Conservation (phyloP, 2,797 vertebrate species). For the Rhinogobio ventralis region DNA sequence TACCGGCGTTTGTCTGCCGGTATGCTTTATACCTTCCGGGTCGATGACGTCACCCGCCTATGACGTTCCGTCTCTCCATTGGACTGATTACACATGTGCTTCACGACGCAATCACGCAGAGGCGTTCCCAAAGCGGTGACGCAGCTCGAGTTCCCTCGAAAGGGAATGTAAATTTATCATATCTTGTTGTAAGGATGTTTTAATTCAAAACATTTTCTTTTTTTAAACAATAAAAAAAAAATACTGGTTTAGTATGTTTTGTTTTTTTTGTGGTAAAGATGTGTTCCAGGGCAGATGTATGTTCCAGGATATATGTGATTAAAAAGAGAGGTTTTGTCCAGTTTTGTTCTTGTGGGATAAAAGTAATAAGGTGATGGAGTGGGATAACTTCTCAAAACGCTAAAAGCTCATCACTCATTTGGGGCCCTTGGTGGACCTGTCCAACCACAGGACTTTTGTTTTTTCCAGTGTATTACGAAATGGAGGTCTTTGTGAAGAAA, state of each 20-base stretch:
- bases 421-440: not conserved
- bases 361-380: conserved; percentile 14
- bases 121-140: no score
- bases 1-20: no score
- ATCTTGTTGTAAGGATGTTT: no score
- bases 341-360: not conserved
- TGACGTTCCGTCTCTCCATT: no score
- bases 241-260: not conserved
- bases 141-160: no score
- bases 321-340: conserved; percentile 11
- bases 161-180: no score
- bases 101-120: no score
- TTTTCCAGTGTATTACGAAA: not conserved
- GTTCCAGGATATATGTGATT: not conserved
- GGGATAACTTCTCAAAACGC: conserved; percentile 10
- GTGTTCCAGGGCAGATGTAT: not conserved
- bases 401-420: not conserved
- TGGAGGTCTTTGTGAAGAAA: not conserved
- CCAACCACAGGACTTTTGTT: not conserved
- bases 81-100: no score
- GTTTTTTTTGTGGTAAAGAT: not conserved
- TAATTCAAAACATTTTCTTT: no score
- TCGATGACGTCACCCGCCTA: no score
- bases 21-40: no score
- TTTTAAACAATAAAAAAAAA: not conserved